Conservation (phyloP, 2,113 vertebrate genomes). For the Willisornis vidua region DNA sequence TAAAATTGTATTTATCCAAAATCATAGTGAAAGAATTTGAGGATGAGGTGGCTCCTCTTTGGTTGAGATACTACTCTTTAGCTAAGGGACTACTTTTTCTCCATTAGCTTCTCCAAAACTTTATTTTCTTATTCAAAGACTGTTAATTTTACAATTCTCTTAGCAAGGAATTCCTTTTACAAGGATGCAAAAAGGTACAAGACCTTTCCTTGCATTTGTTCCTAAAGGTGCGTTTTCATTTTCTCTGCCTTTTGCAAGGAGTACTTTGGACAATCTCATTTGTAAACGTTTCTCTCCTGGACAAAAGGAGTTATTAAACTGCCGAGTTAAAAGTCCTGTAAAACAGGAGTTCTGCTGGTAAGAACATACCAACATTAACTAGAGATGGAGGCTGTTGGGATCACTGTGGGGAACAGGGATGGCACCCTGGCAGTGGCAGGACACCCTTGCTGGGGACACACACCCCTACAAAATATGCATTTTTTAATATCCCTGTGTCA, state of each 20-base stretch:
- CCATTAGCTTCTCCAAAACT: background rate
- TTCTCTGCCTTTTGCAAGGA: background rate
- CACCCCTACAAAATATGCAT: background rate
- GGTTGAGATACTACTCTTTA: background rate
- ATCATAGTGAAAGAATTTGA: background rate
- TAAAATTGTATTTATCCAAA: background rate
- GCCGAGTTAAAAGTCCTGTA: background rate
- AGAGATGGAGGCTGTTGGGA: background rate
- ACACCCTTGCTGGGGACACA: background rate
- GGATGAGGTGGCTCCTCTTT: background rate
- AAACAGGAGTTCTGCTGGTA: background rate
- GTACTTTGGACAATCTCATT: background rate
- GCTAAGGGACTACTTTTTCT: background rate
- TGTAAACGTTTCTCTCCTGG: background rate
- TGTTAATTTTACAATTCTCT: background rate
- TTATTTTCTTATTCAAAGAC: background rate
- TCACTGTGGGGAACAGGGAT: background rate
- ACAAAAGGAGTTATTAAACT: background rate
- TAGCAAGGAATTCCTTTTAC: background rate
- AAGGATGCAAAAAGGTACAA: background rate
- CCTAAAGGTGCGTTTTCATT: background rate
- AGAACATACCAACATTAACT: background rate
- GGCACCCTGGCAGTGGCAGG: background rate
- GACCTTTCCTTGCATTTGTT: background rate
- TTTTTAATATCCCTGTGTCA: background rate